Base-by-base conservation (phyloP, 2,797 vertebrate species). In the Eulemur mongoz region DNA sequence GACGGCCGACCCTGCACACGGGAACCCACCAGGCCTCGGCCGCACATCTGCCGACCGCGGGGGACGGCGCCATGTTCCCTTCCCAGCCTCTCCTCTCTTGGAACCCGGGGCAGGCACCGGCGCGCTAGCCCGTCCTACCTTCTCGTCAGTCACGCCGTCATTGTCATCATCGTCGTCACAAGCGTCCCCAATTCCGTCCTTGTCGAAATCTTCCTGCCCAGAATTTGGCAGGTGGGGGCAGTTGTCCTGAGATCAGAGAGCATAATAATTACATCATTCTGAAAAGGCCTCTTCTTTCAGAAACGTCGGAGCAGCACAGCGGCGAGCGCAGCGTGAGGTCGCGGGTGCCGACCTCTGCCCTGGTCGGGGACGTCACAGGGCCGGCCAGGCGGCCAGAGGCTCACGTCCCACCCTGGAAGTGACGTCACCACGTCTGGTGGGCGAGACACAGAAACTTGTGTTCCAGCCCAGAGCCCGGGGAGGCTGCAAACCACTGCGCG, bases 141-240 rank as follows among this genome's bases (percentile, higher is more conserved):
- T 99, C 97, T 99, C 99, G 93, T 99, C 99, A 4, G 98, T 98
- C 0, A 99, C 99, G 35, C 99, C 99, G 20, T 99, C 99, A 0
- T 99, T 99, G 98, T 99, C 99, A 32, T 99, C 99, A 2, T 99
- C 99, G 14, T 99, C 99, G 75, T 99, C 99, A 96, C 99, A 99
- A 54, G 99, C 99, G 38, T 99, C 99, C 43, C 99, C 99, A 92
- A 99, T 99, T 48, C 99, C 99, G 2, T 99, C 99, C 98, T 99
- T 99, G 98, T 99, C 99, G 91, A 99, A 99, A 98, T 99, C 99
- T 90, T 99, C 99, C 98, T 99, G 99, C 90, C 99, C 99, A 83
- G 99, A 99, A 97, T 99, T 99, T 43, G 99, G 99, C 94, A 99
- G 98, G 83, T 98, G 99, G 4, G 99, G 99, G 80, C 99, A 99